Conservation (phyloP, 2,113 vertebrate species). For the Trematomus loennbergii region DNA sequence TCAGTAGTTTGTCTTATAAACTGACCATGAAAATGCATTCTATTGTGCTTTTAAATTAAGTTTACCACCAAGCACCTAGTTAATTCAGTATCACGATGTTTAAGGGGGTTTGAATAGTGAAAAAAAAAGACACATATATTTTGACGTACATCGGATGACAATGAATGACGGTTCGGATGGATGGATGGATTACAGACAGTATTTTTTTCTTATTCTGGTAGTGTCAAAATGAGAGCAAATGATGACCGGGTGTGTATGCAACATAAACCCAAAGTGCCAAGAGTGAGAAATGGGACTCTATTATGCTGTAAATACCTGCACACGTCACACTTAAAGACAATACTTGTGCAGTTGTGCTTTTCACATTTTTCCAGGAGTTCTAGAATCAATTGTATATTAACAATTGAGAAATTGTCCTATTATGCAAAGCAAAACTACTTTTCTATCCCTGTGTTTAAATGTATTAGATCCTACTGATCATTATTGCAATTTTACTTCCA, state of each 20-base stretch:
- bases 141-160: neutral
- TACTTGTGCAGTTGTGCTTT: neutral
- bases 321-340: neutral
- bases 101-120: neutral
- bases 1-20: neutral
- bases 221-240: neutral
- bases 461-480: neutral
- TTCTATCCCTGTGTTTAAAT: neutral
- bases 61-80: neutral
- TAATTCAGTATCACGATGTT: neutral
- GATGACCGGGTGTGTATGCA: neutral
- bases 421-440: neutral
- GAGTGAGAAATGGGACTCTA: neutral
- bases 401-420: neutral
- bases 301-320: neutral
- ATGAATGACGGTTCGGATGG: no score
- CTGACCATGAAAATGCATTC: neutral
- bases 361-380: neutral
- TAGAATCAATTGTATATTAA: no score
- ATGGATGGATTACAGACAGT: no score
- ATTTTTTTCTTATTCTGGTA: neutral
- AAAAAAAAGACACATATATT: no score
- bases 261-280: neutral
- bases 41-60: neutral
- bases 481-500: constrained; percentile 2